Evolutionary conservation across 1,140 invertebrate genomes (phyloP).

Genomic region (Drosophila lowei): DNA sequence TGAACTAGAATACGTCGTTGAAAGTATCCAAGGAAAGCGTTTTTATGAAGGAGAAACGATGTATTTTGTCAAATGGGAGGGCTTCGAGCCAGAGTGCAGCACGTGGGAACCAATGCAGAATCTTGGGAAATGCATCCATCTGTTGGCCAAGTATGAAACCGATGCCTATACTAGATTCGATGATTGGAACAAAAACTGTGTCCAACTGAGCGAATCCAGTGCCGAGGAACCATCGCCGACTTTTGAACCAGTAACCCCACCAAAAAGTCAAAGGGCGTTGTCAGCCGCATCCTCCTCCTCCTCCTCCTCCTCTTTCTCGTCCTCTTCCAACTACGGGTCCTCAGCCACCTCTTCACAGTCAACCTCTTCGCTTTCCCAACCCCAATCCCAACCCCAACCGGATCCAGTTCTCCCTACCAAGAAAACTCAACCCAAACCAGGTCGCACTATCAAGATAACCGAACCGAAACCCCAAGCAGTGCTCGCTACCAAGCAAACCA

Average conservation of each 20-base stretch:
- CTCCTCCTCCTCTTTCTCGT: too few species aligned
- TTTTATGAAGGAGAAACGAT: slow-evolving; percentile 28
- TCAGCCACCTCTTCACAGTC: too few species aligned
- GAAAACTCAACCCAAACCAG: too few species aligned
- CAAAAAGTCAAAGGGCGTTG: background rate
- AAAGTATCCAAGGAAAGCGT: slow-evolving; percentile 38
- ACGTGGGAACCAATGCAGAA: slow-evolving; percentile 59
- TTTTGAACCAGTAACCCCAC: background rate
- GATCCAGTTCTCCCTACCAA: too few species aligned
- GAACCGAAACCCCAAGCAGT: too few species aligned
- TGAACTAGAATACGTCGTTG: slow-evolving; percentile 20
- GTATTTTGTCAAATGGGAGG: slow-evolving; percentile 39
- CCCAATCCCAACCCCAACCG: too few species aligned
- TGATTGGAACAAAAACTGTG: background rate
- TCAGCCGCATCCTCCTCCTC: background rate
- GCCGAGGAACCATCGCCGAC: slow-evolving; percentile 3
- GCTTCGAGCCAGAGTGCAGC: slow-evolving; percentile 10
- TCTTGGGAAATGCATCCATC: slow-evolving; percentile 22
- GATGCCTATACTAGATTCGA: too few species aligned
- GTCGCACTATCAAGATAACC: too few species aligned
- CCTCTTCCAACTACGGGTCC: too few species aligned
- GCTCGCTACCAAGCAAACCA: too few species aligned
- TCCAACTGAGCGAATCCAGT: background rate
- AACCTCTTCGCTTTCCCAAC: too few species aligned
- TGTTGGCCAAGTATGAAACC: slow-evolving; percentile 41